Percentiles rank a stretch among this genome's conserved stretches.
phyloP scores from a whole-genome alignment of 2,888 invertebrate genomes.

The Thymelicus sylvestris region DNA sequence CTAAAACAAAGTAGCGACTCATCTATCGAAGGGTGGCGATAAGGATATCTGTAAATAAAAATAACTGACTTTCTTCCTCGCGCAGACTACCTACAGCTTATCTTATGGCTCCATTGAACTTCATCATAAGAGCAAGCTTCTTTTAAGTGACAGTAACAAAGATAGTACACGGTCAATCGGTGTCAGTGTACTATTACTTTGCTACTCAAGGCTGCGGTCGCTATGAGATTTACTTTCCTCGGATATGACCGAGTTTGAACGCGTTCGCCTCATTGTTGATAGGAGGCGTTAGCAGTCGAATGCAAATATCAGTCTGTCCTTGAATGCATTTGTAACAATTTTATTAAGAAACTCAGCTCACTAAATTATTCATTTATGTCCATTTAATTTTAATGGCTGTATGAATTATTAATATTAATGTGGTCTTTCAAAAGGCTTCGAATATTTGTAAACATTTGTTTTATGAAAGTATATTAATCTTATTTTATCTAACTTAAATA shows the following conservation, averaged over 20 bases:
- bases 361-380: no score
- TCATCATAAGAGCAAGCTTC: slow-evolving; percentile 31
- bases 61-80: slow-evolving; percentile 34
- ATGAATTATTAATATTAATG: no score
- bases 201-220: slow-evolving; percentile 10
- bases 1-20: slow-evolving; percentile 17
- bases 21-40: slow-evolving; percentile 23
- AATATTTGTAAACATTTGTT: no score
- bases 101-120: slow-evolving; percentile 36
- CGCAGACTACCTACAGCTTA: slow-evolving; percentile 20
- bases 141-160: slow-evolving; percentile 37
- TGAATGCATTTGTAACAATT: background rate
- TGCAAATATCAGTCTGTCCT: background rate
- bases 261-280: background rate
- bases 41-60: slow-evolving; percentile 33
- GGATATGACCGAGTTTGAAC: background rate
- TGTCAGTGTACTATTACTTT: slow-evolving; percentile 33
- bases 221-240: background rate
- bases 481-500: no score
- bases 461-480: no score
- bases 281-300: background rate
- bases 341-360: no score
- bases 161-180: slow-evolving; percentile 35
- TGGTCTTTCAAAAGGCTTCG: no score
- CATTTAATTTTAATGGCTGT: no score